Percentiles rank a stretch among this genome's conserved stretches.
These are phyloP conservation scores for Zosterops japonicus DNA, from an alignment of 2,113 vertebrate species.

Conservation along the genomic window DNA sequence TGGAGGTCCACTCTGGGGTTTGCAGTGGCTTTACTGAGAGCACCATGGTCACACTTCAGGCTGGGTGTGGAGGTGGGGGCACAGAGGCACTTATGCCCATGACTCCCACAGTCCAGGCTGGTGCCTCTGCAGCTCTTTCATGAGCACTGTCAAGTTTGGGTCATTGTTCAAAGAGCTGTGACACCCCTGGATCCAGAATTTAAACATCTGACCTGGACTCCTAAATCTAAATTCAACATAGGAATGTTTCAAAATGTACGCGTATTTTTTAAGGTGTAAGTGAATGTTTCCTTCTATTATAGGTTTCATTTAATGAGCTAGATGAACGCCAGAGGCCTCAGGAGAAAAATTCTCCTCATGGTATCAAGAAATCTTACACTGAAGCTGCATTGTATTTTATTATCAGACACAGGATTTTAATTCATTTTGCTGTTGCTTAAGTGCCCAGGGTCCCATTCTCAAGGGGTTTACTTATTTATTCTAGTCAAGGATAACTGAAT, in stretches of 20 bases:
- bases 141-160: accelerated
- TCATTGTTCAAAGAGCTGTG: background rate
- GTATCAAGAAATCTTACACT: background rate
- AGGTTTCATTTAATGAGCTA: constrained; percentile 10
- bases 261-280: background rate
- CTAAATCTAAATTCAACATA: background rate
- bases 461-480: constrained; percentile 36
- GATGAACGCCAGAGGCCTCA: background rate
- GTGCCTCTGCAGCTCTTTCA: background rate
- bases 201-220: background rate
- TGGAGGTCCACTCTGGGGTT: background rate
- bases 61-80: background rate
- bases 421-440: constrained; percentile 41
- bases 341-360: background rate
- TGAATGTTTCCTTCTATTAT: background rate
- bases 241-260: background rate
- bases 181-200: background rate
- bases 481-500: constrained; percentile 39
- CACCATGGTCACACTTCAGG: accelerated
- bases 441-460: background rate
- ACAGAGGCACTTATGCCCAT: accelerated
- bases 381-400: constrained; percentile 7
- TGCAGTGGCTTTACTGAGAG: background rate
- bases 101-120: background rate
- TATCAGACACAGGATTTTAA: constrained; percentile 1